Conservation (phyloP, 1,140 invertebrate species). For the Asbolus verrucosus region DNA sequence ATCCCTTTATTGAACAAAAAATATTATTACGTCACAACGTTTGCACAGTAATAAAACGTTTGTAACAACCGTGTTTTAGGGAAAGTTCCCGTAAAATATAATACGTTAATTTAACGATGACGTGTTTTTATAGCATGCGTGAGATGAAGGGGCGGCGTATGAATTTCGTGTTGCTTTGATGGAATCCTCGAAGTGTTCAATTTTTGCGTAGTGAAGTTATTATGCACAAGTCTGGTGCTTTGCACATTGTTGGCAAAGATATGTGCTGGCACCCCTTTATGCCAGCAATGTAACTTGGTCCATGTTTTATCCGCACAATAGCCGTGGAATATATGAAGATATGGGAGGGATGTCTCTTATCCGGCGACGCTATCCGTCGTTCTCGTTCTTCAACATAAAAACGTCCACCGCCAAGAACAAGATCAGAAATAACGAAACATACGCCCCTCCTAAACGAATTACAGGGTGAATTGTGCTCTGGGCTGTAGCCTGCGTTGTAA, state of each 20-base stretch:
- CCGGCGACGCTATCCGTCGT: background rate
- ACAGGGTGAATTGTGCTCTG: conserved; percentile 17
- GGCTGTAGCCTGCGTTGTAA: background rate
- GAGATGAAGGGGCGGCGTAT: too few relatives aligned
- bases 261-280: conserved; percentile 45
- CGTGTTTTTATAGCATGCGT: too few relatives aligned
- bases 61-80: too few relatives aligned
- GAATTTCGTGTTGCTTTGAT: too few relatives aligned
- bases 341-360: conserved; percentile 24
- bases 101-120: too few relatives aligned
- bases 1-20: too few relatives aligned
- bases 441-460: conserved; percentile 14
- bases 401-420: conserved; percentile 8
- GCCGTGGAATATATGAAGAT: conserved; percentile 42
- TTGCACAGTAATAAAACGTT: too few relatives aligned
- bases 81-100: too few relatives aligned
- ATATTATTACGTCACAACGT: too few relatives aligned
- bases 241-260: conserved; percentile 21
- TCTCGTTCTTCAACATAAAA: background rate
- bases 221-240: too few relatives aligned
- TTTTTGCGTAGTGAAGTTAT: too few relatives aligned
- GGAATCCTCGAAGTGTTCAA: too few relatives aligned
- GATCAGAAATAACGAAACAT: conserved; percentile 20
- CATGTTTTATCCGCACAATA: conserved; percentile 46
- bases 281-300: conserved; percentile 40